Conservation (phyloP, 2,113 vertebrate species). For the Piprites chloris region DNA sequence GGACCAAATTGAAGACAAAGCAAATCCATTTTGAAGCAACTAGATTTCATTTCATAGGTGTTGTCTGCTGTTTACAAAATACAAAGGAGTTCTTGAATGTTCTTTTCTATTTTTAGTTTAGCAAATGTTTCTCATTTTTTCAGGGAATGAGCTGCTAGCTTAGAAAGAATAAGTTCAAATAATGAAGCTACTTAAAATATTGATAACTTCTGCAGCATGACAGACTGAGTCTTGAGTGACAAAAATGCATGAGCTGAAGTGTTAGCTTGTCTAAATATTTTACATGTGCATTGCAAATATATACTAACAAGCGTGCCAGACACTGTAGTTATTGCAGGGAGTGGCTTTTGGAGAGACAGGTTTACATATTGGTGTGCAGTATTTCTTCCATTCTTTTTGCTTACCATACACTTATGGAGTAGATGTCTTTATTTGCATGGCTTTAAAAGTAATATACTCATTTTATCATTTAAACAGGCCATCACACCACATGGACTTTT, state of each 20-base stretch:
- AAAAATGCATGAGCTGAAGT: not conserved
- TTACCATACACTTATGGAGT: not conserved
- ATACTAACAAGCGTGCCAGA: not conserved
- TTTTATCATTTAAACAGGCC: slow-evolving; percentile 75
- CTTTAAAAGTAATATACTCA: slow-evolving; percentile 16
- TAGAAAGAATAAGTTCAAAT: not conserved
- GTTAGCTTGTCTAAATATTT: not conserved
- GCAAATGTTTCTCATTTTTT: not conserved
- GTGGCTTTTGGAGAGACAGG: not conserved
- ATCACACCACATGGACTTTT: slow-evolving; percentile 85
- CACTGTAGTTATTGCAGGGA: not conserved
- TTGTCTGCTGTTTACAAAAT: not conserved
- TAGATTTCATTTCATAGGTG: not conserved
- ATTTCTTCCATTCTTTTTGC: not conserved
- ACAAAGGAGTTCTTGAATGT: not conserved
- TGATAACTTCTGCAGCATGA: not conserved
- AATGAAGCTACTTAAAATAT: not conserved
- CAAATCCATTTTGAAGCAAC: not conserved
- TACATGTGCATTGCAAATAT: not conserved
- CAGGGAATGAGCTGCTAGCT: not conserved
- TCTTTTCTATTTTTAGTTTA: not conserved
- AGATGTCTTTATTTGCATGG: not conserved
- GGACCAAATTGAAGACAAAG: not conserved
- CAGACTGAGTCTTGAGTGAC: not conserved
- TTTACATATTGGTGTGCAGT: not conserved